Percentiles rank a stretch among this genome's conserved stretches.
Evolutionary conservation across 2,113 vertebrate species (phyloP).

Genomic region (Oryzias woworae): DNA sequence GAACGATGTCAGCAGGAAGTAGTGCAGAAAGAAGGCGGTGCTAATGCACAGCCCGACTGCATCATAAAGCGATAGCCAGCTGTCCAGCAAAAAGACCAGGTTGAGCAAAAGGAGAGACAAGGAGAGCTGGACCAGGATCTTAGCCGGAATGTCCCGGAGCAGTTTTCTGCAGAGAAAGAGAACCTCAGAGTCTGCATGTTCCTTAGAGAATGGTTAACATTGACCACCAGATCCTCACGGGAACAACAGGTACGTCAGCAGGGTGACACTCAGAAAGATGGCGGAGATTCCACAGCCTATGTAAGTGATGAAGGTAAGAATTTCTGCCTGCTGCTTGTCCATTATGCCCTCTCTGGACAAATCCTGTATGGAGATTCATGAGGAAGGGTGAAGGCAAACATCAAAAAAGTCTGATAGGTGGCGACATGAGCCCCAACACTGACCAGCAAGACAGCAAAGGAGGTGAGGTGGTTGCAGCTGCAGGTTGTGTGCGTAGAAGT

Average conservation of each 20-base stretch:
- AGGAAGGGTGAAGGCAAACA: background rate
- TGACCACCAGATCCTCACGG: conserved; percentile 77
- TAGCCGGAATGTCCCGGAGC: conserved; percentile 91
- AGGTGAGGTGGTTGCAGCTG: conserved; percentile 92
- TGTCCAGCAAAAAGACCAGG: conserved; percentile 87
- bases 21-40: conserved; percentile 92
- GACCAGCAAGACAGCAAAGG: conserved; percentile 92
- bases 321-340: conserved; percentile 70
- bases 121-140: conserved; percentile 95
- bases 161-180: conserved; percentile 82
- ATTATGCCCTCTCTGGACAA: conserved; percentile 74
- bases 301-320: conserved; percentile 91
- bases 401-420: background rate
- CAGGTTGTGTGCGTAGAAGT: conserved; percentile 82
- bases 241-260: conserved; percentile 91
- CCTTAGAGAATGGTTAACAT: background rate
- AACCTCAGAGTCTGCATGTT: background rate
- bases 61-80: conserved; percentile 86
- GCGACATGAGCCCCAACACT: background rate
- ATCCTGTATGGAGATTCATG: conserved; percentile 71
- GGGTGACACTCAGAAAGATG: conserved; percentile 88
- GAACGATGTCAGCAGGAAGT: conserved; percentile 93
- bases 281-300: conserved; percentile 93
- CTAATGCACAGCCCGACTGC: conserved; percentile 83
- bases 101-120: conserved; percentile 87